Conservation (phyloP, 37 sponge, comb jelly and placozoan genomes). For the Lycopodina hypogea region DNA sequence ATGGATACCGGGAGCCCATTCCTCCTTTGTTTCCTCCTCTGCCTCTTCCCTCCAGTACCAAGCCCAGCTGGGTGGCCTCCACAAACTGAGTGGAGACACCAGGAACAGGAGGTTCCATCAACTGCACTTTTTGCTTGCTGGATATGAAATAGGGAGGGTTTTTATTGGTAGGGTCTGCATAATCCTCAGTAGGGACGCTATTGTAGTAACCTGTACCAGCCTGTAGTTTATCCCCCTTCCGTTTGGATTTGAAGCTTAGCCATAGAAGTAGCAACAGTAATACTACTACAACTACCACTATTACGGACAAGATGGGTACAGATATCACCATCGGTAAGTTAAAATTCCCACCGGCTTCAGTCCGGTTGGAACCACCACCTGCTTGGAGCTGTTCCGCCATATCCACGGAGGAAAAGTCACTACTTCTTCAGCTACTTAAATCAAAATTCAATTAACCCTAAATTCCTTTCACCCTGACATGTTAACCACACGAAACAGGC, state of each 20-base stretch:
- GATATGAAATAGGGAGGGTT: neutral
- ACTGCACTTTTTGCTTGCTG: neutral
- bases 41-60: neutral
- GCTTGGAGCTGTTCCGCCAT: neutral
- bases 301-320: constrained; percentile 15
- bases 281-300: constrained; percentile 4
- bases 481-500: too few relatives aligned
- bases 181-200: constrained; percentile 7
- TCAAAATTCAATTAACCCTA: too few relatives aligned
- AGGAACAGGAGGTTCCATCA: constrained; percentile 21
- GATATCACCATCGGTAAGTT: neutral
- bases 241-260: constrained; percentile 17
- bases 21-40: neutral
- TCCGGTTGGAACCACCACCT: neutral
- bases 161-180: neutral
- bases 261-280: constrained; percentile 17
- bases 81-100: constrained; percentile 1
- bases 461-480: too few relatives aligned
- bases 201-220: neutral
- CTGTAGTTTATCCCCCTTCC: neutral
- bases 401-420: neutral
- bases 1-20: constrained; percentile 19
- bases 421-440: too few relatives aligned
- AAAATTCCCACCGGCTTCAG: neutral
- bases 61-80: constrained; percentile 22